Conservation (phyloP, 2,797 vertebrate genomes). For the Streptopelia turtur region DNA sequence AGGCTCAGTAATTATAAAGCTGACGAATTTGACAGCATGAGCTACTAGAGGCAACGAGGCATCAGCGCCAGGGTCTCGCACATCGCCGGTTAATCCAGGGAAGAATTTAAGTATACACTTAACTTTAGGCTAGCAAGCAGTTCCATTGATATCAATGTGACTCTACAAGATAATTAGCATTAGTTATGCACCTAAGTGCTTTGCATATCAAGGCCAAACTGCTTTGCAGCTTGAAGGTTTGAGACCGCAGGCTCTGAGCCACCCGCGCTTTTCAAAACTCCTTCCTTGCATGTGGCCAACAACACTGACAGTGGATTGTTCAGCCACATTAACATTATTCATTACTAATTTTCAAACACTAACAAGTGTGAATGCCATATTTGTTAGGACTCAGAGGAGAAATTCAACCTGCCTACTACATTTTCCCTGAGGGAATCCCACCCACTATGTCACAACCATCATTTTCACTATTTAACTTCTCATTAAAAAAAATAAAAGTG, state of each 20-base stretch:
- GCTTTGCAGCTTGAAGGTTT: neutral
- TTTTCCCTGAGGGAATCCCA: conserved; percentile 45
- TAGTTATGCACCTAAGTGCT: neutral
- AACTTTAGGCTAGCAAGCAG: neutral
- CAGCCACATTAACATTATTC: neutral
- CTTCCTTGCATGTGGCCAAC: neutral
- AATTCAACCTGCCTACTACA: conserved; percentile 33
- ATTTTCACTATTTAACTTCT: neutral
- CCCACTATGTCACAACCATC: conserved; percentile 16
- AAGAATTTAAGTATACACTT: neutral
- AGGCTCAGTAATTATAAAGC: neutral
- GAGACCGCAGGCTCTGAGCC: neutral
- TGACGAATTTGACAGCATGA: neutral
- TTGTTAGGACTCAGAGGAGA: conserved; percentile 24
- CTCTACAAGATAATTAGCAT: neutral
- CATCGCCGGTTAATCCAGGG: neutral
- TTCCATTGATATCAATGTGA: neutral
- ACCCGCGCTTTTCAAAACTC: neutral
- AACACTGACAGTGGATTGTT: neutral
- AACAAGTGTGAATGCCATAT: conserved; percentile 25
- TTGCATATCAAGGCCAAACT: conserved; percentile 14
- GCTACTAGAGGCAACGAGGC: neutral
- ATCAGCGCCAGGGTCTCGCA: neutral
- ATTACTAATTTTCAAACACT: neutral
- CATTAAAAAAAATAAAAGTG: neutral